Conservation (phyloP, 2,888 invertebrate species). For the Psococerastis gibbosa region DNA sequence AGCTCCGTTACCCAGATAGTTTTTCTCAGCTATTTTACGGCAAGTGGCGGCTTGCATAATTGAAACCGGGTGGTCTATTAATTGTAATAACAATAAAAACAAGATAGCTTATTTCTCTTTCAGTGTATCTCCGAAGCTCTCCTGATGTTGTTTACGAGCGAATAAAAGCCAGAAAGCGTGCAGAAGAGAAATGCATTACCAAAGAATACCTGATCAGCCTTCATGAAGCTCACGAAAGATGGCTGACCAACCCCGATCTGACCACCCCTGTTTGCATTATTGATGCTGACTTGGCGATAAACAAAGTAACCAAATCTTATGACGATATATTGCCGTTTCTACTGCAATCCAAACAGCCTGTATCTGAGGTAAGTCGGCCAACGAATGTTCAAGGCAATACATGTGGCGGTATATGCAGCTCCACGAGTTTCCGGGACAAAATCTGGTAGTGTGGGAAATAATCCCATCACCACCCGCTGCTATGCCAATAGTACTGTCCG, state of each 20-base stretch:
- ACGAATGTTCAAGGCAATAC: too few relatives aligned
- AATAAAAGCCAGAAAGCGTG: conserved; percentile 24
- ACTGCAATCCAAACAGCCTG: not conserved
- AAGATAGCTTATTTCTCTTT: conserved; percentile 4
- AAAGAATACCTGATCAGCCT: conserved; percentile 24
- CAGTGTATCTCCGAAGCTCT: conserved; percentile 26
- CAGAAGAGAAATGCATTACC: conserved; percentile 26
- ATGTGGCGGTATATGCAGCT: too few relatives aligned
- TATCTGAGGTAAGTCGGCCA: not conserved
- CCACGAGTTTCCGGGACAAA: too few relatives aligned
- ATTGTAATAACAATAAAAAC: conserved; percentile 2
- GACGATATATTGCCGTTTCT: conserved; percentile 1
- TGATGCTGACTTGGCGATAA: conserved; percentile 24
- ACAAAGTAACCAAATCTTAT: conserved; percentile 13
- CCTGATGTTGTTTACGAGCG: conserved; percentile 26
- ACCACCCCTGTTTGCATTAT: conserved; percentile 22
- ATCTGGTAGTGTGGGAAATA: too few relatives aligned
- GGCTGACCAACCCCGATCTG: conserved; percentile 23
- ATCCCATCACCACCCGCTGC: too few relatives aligned
- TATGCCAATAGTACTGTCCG: too few relatives aligned
- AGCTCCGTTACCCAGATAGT: too few relatives aligned
- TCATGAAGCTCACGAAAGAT: conserved; percentile 29
- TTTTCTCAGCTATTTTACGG: too few relatives aligned
- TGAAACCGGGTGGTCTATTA: not conserved
- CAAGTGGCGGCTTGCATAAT: not conserved